Evolutionary conservation across 2,113 vertebrate species (phyloP).

Genomic region (Tympanuchus pallidicinctus): DNA sequence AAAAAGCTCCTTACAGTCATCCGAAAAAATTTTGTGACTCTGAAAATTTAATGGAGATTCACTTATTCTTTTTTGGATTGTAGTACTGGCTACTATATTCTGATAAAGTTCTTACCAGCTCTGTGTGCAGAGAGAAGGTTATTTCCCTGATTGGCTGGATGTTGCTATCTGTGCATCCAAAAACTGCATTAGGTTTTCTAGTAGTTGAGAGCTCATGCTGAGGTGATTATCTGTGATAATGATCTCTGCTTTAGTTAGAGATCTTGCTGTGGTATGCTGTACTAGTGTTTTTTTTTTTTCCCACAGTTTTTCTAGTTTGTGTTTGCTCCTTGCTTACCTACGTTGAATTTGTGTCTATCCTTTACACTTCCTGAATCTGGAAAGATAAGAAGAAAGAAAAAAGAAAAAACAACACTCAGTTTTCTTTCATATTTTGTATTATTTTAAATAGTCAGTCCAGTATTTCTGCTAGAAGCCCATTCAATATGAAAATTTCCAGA

Average conservation of each 20-base stretch:
- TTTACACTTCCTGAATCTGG: neutral
- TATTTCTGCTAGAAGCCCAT: neutral
- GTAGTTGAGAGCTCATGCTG: neutral
- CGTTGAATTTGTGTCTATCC: neutral
- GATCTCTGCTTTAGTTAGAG: neutral
- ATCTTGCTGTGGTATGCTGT: neutral
- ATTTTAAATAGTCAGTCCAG: neutral
- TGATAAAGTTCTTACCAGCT: neutral
- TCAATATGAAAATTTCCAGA: neutral
- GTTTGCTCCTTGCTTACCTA: neutral
- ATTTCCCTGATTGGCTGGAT: slow-evolving; percentile 8
- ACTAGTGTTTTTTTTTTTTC: neutral
- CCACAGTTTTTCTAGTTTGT: neutral
- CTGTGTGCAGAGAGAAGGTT: neutral
- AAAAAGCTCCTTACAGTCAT: neutral
- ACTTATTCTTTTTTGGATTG: neutral
- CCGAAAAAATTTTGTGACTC: neutral
- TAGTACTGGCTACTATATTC: neutral
- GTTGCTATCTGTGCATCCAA: neutral
- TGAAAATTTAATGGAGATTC: neutral
- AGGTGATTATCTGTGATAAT: slow-evolving; percentile 6
- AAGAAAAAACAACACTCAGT: neutral
- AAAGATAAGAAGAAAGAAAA: neutral
- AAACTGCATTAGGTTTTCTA: neutral
- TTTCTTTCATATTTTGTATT: neutral